Evolutionary conservation across 2,888 invertebrate species (phyloP).

Genomic region (Neuroscelio doddi): DNA sequence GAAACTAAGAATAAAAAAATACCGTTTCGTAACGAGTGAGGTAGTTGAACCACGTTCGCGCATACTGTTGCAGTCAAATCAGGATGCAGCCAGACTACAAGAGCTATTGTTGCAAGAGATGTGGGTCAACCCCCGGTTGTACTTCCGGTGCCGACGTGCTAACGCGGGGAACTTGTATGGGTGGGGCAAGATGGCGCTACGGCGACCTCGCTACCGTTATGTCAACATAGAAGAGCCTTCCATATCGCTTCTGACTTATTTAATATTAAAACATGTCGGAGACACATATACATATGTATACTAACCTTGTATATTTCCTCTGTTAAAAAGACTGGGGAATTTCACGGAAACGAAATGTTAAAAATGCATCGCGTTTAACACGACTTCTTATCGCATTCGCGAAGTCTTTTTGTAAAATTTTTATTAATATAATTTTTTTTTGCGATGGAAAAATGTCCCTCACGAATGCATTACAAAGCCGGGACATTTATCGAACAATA

Average conservation of each 20-base stretch:
- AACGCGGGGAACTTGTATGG: constrained; percentile 27
- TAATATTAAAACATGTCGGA: constrained; percentile 47
- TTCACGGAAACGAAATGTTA: too few relatives aligned
- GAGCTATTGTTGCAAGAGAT: constrained; percentile 51
- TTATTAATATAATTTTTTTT: too few relatives aligned
- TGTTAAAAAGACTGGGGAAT: neutral
- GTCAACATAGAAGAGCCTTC: constrained; percentile 47
- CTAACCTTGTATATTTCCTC: constrained; percentile 2
- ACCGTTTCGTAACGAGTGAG: neutral
- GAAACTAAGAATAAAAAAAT: constrained; percentile 5
- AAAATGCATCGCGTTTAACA: constrained; percentile 10
- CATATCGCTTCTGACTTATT: constrained; percentile 53
- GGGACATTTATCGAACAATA: constrained; percentile 4
- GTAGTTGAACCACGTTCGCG: constrained; percentile 14
- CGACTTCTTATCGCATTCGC: too few relatives aligned
- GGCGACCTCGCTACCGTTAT: constrained; percentile 41
- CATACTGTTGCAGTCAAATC: constrained; percentile 34
- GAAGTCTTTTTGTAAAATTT: too few relatives aligned
- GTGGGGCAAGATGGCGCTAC: constrained; percentile 40
- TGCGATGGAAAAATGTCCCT: too few relatives aligned
- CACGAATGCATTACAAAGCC: neutral
- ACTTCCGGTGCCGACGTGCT: constrained; percentile 55
- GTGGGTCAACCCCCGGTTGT: constrained; percentile 51
- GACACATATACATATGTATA: constrained; percentile 8
- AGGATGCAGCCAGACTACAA: constrained; percentile 46